Conservation (phyloP, 2,113 vertebrate genomes). For the Lanius collurio region DNA sequence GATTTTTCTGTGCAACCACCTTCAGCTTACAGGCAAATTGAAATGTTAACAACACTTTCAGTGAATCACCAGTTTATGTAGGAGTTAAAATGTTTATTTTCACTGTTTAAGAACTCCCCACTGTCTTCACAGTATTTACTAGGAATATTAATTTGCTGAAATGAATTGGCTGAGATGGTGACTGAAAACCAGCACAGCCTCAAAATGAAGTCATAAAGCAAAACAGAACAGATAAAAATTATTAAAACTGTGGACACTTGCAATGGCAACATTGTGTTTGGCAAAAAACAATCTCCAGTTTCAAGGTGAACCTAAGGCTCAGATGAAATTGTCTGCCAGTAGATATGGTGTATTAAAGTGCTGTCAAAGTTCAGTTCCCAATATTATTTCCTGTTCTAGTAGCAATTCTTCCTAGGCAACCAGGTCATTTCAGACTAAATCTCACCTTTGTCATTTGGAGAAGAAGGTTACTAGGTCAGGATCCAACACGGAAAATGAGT, state of each 20-base stretch:
- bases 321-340: background rate
- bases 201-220: background rate
- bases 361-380: background rate
- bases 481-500: background rate
- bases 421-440: background rate
- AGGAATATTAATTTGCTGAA: background rate
- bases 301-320: background rate
- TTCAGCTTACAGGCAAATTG: background rate
- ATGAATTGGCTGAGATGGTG: background rate
- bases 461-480: background rate
- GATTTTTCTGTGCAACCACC: background rate
- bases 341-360: background rate
- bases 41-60: background rate
- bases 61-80: background rate
- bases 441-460: background rate
- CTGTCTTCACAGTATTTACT: background rate
- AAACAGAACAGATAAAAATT: background rate
- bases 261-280: background rate
- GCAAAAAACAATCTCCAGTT: background rate
- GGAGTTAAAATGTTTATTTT: background rate
- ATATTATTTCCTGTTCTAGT: background rate
- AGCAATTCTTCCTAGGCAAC: background rate
- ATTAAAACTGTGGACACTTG: background rate
- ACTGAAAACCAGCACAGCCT: background rate
- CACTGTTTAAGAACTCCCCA: background rate